Evolutionary conservation across 37 sponge, comb jelly and placozoan genomes (phyloP).

Genomic region (Hexactinellida sp.): DNA sequence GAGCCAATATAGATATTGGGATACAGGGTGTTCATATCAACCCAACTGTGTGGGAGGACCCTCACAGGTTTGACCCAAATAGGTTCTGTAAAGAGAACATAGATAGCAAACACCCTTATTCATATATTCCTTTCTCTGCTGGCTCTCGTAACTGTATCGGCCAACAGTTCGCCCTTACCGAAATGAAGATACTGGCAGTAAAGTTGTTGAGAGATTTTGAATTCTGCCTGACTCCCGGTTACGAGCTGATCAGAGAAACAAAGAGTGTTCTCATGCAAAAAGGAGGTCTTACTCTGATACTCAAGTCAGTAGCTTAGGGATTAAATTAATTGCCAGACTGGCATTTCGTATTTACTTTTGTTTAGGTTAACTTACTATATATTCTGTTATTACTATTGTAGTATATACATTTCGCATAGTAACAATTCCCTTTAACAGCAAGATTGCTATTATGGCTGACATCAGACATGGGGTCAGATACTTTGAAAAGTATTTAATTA

Average conservation of each 20-base stretch:
- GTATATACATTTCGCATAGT: too few relatives aligned
- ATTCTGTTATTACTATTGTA: too few relatives aligned
- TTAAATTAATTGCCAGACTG: too few relatives aligned
- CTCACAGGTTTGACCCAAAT: background rate
- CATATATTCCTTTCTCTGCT: background rate
- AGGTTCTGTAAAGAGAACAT: background rate
- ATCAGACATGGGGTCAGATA: too few relatives aligned
- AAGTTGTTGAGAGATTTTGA: background rate
- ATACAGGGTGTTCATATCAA: background rate
- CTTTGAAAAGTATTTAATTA: too few relatives aligned
- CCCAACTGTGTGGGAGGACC: background rate
- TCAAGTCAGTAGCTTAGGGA: background rate
- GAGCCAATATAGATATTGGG: background rate
- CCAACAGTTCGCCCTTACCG: background rate
- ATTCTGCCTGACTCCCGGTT: background rate
- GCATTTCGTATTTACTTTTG: too few relatives aligned
- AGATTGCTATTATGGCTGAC: too few relatives aligned
- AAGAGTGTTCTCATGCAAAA: background rate
- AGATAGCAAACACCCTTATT: background rate
- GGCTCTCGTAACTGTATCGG: background rate
- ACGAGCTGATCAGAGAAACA: background rate
- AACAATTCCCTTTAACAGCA: too few relatives aligned
- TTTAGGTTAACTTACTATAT: too few relatives aligned
- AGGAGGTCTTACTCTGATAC: background rate
- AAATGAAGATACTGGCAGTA: background rate